These are phyloP conservation scores for Nomada fucata DNA, from an alignment of 2,888 invertebrate genomes.

Conservation along the genomic window DNA sequence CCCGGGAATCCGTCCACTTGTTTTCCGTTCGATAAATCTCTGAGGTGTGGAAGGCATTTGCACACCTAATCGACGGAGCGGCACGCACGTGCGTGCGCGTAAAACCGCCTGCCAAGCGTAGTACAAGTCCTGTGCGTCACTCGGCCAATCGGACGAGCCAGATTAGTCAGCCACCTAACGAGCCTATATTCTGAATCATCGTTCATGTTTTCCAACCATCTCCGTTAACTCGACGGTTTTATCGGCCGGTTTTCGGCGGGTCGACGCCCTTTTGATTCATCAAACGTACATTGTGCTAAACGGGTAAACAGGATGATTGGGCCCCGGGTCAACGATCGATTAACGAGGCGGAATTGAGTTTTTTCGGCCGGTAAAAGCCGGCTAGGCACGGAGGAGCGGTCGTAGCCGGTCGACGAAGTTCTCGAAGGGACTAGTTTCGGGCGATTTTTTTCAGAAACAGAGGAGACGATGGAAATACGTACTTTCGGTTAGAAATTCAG, in stretches of 20 bases:
- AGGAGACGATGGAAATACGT: too few relatives aligned
- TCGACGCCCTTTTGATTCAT: background rate
- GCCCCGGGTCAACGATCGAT: background rate
- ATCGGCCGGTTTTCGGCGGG: background rate
- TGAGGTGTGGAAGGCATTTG: conserved; percentile 21
- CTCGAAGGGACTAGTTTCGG: too few relatives aligned
- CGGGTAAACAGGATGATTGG: too few relatives aligned
- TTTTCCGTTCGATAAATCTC: conserved; percentile 61
- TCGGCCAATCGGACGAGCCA: conserved; percentile 54
- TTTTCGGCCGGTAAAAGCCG: too few relatives aligned
- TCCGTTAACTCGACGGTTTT: background rate
- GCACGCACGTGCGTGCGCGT: conserved; percentile 53
- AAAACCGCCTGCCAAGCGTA: conserved; percentile 30
- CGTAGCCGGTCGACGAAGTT: too few relatives aligned
- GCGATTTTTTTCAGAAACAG: too few relatives aligned
- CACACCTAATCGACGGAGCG: conserved; percentile 37
- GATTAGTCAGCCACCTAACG: conserved; percentile 47
- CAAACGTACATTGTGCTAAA: background rate
- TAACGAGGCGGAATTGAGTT: background rate
- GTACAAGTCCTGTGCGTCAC: conserved; percentile 52
- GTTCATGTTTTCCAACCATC: conserved; percentile 6
- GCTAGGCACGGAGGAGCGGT: too few relatives aligned
- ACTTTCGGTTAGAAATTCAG: too few relatives aligned
- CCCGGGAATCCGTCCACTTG: conserved; percentile 58
- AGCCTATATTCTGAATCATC: conserved; percentile 47